Conservation (phyloP, 2,888 invertebrate species). For the Drosophila maculinotata region DNA sequence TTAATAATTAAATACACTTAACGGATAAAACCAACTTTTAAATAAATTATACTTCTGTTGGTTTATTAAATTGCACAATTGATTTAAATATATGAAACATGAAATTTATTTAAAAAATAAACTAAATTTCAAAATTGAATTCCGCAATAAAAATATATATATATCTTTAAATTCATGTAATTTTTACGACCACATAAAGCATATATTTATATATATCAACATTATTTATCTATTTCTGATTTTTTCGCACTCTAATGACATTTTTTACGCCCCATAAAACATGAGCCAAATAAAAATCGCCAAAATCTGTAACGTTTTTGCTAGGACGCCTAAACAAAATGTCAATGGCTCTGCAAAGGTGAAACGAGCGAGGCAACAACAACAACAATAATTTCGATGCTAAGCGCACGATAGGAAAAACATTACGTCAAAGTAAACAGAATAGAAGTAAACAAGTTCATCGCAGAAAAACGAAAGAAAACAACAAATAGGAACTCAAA, state of each 20-base stretch:
- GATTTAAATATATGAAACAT: too few relatives aligned
- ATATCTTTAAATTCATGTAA: neutral
- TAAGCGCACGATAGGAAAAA: slow-evolving; percentile 57
- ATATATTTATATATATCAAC: too few relatives aligned
- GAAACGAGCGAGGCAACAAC: slow-evolving; percentile 18
- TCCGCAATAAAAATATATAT: too few relatives aligned
- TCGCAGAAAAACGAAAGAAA: slow-evolving; percentile 8
- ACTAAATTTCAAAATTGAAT: too few relatives aligned
- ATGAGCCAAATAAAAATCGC: slow-evolving; percentile 34
- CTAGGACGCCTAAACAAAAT: slow-evolving; percentile 24
- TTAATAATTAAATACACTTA: neutral
- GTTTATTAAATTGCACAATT: too few relatives aligned
- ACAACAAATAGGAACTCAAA: slow-evolving; percentile 13
- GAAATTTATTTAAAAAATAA: too few relatives aligned
- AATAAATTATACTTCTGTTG: too few relatives aligned
- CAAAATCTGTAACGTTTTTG: slow-evolving; percentile 25
- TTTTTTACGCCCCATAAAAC: slow-evolving; percentile 68
- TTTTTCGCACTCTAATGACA: slow-evolving; percentile 51
- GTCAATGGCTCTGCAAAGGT: slow-evolving; percentile 48
- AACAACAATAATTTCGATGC: slow-evolving; percentile 44
- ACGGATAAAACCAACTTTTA: too few relatives aligned
- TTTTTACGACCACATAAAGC: too few relatives aligned
- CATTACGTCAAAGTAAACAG: slow-evolving; percentile 63
- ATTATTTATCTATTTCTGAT: slow-evolving; percentile 45
- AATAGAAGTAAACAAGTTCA: slow-evolving; percentile 55